phyloP scores from a whole-genome alignment of 2,888 invertebrate genomes.

The Mycalesis mineus region DNA sequence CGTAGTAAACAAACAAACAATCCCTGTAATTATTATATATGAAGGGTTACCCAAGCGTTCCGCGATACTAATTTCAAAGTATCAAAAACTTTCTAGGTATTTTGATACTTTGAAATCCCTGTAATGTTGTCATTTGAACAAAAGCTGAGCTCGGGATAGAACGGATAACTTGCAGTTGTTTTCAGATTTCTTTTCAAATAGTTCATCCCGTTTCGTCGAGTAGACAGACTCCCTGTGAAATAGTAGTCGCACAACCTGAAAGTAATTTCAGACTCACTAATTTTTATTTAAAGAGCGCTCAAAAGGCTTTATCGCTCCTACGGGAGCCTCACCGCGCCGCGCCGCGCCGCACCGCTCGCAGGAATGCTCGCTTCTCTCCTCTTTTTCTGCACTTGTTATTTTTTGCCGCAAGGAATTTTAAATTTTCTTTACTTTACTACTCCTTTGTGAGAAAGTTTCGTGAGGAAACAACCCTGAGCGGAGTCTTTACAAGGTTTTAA shows the following conservation, averaged over 20 bases:
- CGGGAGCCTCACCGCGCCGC: not conserved
- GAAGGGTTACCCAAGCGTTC: too few species aligned
- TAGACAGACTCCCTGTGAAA: not conserved
- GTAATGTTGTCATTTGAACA: too few species aligned
- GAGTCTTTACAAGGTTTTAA: not conserved
- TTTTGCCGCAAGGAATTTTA: conserved; percentile 6
- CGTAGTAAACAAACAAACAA: too few species aligned
- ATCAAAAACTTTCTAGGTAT: too few species aligned
- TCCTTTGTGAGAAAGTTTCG: conserved; percentile 2
- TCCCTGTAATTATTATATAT: too few species aligned
- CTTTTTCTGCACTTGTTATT: conserved; percentile 1
- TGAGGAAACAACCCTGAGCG: not conserved
- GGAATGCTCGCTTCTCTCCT: not conserved
- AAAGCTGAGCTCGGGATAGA: too few species aligned
- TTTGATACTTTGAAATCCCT: too few species aligned
- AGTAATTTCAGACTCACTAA: not conserved
- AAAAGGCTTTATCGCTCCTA: not conserved
- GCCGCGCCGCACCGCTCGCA: not conserved
- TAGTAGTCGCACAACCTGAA: not conserved
- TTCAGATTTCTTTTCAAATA: too few species aligned
- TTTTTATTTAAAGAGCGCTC: not conserved
- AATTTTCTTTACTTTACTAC: conserved; percentile 2
- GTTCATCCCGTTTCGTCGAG: not conserved
- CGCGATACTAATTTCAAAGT: too few species aligned
- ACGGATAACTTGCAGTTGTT: too few species aligned